Evolutionary conservation across 2,113 vertebrate species (phyloP).

Genomic region (Melospiza georgiana): DNA sequence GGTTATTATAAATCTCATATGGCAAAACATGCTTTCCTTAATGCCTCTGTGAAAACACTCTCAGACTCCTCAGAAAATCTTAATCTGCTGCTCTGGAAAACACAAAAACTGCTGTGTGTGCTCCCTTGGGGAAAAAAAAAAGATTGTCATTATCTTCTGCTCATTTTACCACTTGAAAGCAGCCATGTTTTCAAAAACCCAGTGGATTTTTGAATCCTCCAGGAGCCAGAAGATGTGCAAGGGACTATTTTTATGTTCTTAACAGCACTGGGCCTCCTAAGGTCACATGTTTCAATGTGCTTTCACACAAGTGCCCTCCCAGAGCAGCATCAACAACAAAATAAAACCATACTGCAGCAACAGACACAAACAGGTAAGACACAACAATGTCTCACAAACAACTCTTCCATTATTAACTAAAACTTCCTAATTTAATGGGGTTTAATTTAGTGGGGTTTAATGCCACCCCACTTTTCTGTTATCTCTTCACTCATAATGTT

Average conservation of each 20-base stretch:
- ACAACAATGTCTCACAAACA: not conserved
- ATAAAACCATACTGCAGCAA: not conserved
- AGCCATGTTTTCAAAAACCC: not conserved
- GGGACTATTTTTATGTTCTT: not conserved
- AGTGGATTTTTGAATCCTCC: not conserved
- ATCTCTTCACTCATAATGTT: not conserved
- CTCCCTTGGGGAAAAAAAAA: not conserved
- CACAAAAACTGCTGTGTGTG: not conserved
- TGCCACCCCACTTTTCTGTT: not conserved
- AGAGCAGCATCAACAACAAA: not conserved
- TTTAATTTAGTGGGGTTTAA: not conserved
- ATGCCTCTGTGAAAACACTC: not conserved
- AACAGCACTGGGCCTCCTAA: not conserved
- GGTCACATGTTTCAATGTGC: accelerated
- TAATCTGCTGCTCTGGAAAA: not conserved
- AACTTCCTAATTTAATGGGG: not conserved
- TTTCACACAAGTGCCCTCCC: not conserved
- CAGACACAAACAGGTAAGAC: not conserved
- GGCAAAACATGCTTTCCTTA: not conserved
- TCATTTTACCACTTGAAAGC: not conserved
- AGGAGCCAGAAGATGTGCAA: not conserved
- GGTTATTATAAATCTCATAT: not conserved
- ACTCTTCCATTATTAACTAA: not conserved
- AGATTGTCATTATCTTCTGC: not conserved
- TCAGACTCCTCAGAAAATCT: not conserved